These are phyloP conservation scores for Protobothrops mucrosquamatus DNA, from an alignment of 2,113 vertebrate species.

Conservation along the genomic window DNA sequence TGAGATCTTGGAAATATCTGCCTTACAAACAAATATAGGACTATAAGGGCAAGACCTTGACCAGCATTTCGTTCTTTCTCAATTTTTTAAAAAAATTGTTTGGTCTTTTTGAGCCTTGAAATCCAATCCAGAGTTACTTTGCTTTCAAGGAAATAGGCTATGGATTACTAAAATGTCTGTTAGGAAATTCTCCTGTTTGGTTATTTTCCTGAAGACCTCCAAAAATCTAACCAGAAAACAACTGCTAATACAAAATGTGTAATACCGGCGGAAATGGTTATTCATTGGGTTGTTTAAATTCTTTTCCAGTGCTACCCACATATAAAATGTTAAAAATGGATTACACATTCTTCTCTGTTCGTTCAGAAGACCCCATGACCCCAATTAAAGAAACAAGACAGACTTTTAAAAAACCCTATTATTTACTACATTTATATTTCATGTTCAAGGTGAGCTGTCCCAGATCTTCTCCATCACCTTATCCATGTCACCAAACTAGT, in stretches of 20 bases:
- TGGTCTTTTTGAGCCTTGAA: background rate
- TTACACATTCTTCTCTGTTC: background rate
- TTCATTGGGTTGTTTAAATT: background rate
- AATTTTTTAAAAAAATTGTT: too few relatives aligned
- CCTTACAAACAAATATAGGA: background rate
- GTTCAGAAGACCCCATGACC: background rate
- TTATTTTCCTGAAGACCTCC: background rate
- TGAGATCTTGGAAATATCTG: slow-evolving; percentile 11
- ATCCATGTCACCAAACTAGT: background rate
- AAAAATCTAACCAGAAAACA: background rate
- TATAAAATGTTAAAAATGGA: background rate
- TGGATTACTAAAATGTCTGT: background rate
- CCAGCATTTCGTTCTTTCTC: background rate
- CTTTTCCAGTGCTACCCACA: background rate
- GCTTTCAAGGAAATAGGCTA: background rate
- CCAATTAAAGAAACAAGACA: background rate
- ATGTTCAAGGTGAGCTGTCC: background rate
- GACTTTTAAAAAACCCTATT: background rate
- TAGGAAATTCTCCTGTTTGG: background rate
- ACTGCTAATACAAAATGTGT: background rate
- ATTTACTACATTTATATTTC: background rate
- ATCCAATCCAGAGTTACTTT: background rate
- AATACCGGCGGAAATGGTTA: background rate
- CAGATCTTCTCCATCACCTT: background rate
- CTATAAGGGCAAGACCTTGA: background rate